Evolutionary conservation across 2,888 invertebrate species (phyloP), one percentile per base, ranked within the genome.

Genomic region (Lasius fuliginosus): DNA sequence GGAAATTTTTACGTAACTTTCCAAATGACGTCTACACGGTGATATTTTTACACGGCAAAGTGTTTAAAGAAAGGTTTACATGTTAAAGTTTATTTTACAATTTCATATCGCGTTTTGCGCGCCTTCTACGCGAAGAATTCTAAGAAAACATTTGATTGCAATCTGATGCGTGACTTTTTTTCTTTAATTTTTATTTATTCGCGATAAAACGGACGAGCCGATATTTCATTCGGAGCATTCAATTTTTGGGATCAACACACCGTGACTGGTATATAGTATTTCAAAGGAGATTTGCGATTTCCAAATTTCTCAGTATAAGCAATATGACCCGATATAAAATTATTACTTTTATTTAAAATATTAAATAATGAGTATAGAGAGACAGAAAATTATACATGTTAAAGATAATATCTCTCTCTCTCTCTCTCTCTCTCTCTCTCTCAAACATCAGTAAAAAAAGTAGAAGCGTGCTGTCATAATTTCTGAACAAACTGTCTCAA

Each of bases 211-310:
- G 85, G 75, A 73, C 85, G 86, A 83, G 84, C 85, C 90, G 83
- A 92, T 93, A 92, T 92, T 92, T 93, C 92, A 93, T 92, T 92
- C 90, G 85, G 88, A 89, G 91, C 92, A 92, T 93, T 93, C 92
- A 91, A 93, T 93, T 93, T 93, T 93, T 92, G 92, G 81, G 49
- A 77, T 84, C 73, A 53, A 53, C 23, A 36, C 42, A 12, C 36
- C 81, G 60, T 36, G 58, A 71, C 42, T 36, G 18, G 67, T 56
- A 23, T 64, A 75, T 46, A 65, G 46, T 53, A 30, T 73, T 79
- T 73, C 62, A 83, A 86, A 81, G 71, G 73, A 79, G 18, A 46
- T 62, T 56, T 68, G 65, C 49, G 58, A 49, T 23, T 5, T 5
- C 40, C 42, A 64, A 75, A 74, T 64, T 83, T 69, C 30, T 30